Conservation (phyloP, 2,888 invertebrate species). For the Ramazzottius varieornatus region DNA sequence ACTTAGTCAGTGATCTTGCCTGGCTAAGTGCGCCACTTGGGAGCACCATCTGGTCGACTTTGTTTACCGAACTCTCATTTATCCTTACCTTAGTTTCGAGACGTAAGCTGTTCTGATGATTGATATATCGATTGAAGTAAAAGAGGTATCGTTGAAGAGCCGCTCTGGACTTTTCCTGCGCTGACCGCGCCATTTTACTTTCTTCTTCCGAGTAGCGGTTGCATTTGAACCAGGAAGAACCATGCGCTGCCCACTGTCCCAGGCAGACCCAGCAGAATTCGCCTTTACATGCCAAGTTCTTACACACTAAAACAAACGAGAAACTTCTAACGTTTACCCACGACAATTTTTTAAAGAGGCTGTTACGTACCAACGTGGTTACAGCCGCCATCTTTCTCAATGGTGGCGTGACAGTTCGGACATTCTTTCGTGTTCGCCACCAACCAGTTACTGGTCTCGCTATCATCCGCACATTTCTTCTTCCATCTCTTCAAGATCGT, state of each 20-base stretch:
- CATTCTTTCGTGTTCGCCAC: slow-evolving; percentile 97
- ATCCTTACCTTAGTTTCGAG: slow-evolving; percentile 70
- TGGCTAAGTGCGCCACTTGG: too few relatives aligned
- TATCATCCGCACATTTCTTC: slow-evolving; percentile 95
- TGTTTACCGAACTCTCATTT: too few relatives aligned
- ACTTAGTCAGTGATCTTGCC: neutral
- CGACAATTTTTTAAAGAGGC: too few relatives aligned
- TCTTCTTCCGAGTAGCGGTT: slow-evolving; percentile 68
- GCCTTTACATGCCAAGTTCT: slow-evolving; percentile 84
- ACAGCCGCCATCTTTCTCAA: slow-evolving; percentile 66
- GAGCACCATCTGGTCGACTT: too few relatives aligned
- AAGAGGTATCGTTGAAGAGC: slow-evolving; percentile 86
- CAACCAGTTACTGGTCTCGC: slow-evolving; percentile 96
- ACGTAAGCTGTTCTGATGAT: slow-evolving; percentile 91
- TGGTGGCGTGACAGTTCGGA: slow-evolving; percentile 69
- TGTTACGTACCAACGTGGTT: slow-evolving; percentile 60
- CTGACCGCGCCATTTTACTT: slow-evolving; percentile 79
- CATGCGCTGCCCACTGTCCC: slow-evolving; percentile 94
- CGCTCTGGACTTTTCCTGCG: slow-evolving; percentile 72
- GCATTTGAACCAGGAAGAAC: slow-evolving; percentile 49
- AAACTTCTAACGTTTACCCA: too few relatives aligned
- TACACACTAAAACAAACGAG: slow-evolving; percentile 42
- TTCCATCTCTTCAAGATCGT: slow-evolving; percentile 76
- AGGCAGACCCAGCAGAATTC: slow-evolving; percentile 99
- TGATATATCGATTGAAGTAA: slow-evolving; percentile 97